phyloP scores from a whole-genome alignment of 2,888 invertebrate genomes.

The Patella ulyssiponensis region DNA sequence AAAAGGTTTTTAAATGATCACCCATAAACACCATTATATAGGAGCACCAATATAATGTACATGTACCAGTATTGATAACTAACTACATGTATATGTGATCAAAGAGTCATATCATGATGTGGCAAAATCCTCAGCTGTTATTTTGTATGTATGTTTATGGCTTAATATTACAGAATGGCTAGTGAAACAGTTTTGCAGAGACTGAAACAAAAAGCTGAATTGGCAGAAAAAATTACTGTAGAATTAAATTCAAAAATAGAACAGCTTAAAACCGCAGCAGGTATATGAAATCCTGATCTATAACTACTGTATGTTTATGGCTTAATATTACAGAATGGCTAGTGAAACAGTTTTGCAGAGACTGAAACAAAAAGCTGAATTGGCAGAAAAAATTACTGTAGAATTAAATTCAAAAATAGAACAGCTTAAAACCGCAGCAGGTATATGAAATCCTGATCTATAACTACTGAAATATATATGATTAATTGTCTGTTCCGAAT shows the following conservation, averaged over 20 bases:
- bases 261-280: slow-evolving; percentile 57
- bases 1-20: too few species aligned
- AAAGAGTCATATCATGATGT: too few species aligned
- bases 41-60: too few species aligned
- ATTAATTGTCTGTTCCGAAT: too few species aligned
- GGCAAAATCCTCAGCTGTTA: too few species aligned
- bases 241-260: slow-evolving; percentile 61
- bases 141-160: neutral
- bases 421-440: slow-evolving; percentile 57
- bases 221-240: slow-evolving; percentile 70
- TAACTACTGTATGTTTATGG: neutral
- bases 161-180: slow-evolving; percentile 52
- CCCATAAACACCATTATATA: too few species aligned
- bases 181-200: slow-evolving; percentile 59
- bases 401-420: slow-evolving; percentile 61
- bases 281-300: slow-evolving; percentile 33
- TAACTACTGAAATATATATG: too few species aligned
- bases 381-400: slow-evolving; percentile 70
- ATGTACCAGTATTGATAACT: too few species aligned
- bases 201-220: slow-evolving; percentile 65
- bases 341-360: slow-evolving; percentile 59
- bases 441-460: slow-evolving; percentile 32
- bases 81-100: too few species aligned
- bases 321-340: slow-evolving; percentile 52
- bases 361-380: slow-evolving; percentile 65